These are phyloP conservation scores for Sarotherodon lohbergeri DNA, from an alignment of 2,113 vertebrate species.

Conservation along the genomic window DNA sequence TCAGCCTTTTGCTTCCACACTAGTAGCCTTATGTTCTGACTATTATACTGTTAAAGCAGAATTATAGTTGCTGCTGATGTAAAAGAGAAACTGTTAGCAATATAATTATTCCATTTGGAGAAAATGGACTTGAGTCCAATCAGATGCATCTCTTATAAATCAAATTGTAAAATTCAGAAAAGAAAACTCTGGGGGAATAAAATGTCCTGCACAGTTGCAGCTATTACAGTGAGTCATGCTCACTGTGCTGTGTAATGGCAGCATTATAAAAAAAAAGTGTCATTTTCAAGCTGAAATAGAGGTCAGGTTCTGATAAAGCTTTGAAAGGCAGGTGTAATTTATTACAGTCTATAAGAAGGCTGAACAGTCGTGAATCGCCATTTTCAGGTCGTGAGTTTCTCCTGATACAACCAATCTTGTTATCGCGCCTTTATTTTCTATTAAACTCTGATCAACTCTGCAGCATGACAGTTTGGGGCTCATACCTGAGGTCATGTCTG, in stretches of 20 bases:
- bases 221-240: background rate
- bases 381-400: background rate
- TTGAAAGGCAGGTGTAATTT: background rate
- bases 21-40: background rate
- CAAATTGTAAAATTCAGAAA: background rate
- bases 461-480: background rate
- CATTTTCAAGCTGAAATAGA: background rate
- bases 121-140: background rate
- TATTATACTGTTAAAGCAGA: background rate
- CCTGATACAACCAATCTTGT: background rate
- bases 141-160: background rate
- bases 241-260: background rate
- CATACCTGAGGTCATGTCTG: background rate
- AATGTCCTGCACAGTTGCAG: background rate
- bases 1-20: background rate
- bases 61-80: background rate
- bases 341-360: background rate
- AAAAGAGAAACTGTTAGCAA: background rate
- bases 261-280: background rate
- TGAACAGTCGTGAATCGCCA: background rate
- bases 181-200: background rate
- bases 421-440: background rate
- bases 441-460: background rate
- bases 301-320: background rate
- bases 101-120: background rate